Conservation (phyloP, 2,888 invertebrate species). For the Diploptera punctata region DNA sequence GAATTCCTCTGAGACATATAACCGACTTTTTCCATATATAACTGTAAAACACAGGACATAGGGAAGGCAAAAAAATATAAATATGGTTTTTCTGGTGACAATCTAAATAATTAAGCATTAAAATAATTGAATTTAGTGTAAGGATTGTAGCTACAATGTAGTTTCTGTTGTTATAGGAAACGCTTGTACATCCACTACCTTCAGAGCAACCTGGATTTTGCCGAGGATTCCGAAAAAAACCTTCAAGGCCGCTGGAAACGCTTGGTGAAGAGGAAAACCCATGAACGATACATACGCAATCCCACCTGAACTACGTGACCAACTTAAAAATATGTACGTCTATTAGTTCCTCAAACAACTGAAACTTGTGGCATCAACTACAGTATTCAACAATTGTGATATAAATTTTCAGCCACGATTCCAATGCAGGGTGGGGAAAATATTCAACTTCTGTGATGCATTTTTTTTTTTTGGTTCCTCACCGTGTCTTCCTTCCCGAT, state of each 20-base stretch:
- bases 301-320: constrained; percentile 86
- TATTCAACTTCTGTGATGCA: no score
- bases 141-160: no score
- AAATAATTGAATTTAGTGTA: no score
- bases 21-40: no score
- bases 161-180: constrained; percentile 1
- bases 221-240: constrained; percentile 83
- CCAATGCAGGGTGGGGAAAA: no score
- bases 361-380: not conserved
- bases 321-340: constrained; percentile 88
- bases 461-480: no score
- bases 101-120: no score
- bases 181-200: constrained; percentile 30
- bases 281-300: constrained; percentile 82
- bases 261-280: constrained; percentile 83
- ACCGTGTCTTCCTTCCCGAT: not conserved
- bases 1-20: no score
- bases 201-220: constrained; percentile 74
- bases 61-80: no score
- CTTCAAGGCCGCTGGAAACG: constrained; percentile 86
- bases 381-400: not conserved
- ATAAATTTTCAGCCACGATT: no score
- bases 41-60: no score
- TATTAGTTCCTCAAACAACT: constrained; percentile 62
- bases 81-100: no score